Percentiles rank a stretch among this genome's conserved stretches.
These are phyloP conservation scores for Ecdyonurus torrentis DNA, from an alignment of 2,888 invertebrate genomes.

Conservation along the genomic window DNA sequence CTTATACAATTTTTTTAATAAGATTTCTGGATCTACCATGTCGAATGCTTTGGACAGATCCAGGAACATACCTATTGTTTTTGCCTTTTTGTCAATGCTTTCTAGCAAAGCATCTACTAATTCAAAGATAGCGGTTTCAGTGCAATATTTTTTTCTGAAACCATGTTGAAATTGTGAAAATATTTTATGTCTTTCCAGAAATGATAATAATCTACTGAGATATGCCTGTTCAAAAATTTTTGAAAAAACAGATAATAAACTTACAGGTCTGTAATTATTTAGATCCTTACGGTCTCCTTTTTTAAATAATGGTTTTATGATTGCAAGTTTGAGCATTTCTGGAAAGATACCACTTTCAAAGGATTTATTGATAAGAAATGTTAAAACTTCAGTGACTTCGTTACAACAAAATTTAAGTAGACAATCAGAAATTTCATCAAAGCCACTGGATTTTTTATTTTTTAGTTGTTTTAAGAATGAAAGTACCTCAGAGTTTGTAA, in stretches of 20 bases:
- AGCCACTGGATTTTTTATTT: not conserved
- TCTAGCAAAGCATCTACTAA: not conserved
- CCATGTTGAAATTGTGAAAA: not conserved
- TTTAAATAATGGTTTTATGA: not conserved
- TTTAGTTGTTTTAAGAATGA: not conserved
- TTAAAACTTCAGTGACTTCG: not conserved
- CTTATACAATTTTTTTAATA: not conserved
- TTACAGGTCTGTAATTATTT: not conserved
- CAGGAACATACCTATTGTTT: not conserved
- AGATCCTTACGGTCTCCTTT: not conserved
- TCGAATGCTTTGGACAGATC: not conserved
- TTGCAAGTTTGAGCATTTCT: not conserved
- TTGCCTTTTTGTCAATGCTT: not conserved
- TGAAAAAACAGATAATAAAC: not conserved
- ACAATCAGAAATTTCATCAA: not conserved
- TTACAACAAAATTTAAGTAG: not conserved
- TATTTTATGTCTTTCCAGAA: not conserved
- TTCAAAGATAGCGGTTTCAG: not conserved
- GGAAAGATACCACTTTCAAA: not conserved
- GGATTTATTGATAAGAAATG: not conserved
- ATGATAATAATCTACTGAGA: not conserved
- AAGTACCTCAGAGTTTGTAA: not conserved
- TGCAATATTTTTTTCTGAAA: not conserved
- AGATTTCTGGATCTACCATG: not conserved
- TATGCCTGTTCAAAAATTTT: not conserved